These are phyloP conservation scores for Leptoteleia sp. DNA, from an alignment of 1,140 invertebrate species.

Conservation along the genomic window DNA sequence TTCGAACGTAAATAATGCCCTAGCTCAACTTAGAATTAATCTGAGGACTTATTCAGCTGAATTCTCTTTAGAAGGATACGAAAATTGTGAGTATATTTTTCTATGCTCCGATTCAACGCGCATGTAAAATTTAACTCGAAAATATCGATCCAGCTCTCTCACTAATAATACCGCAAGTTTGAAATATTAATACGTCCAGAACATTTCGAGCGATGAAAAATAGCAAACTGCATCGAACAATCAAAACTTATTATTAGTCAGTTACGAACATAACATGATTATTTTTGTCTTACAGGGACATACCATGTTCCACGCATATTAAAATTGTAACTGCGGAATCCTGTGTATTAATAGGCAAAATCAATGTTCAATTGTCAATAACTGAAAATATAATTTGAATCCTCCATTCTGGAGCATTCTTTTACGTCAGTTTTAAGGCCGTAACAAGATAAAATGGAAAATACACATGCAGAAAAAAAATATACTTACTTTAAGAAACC, in stretches of 20 bases:
- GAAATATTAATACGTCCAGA: constrained; percentile 10
- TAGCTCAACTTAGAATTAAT: too few relatives aligned
- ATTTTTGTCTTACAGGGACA: constrained; percentile 1
- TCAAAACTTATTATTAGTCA: constrained; percentile 23
- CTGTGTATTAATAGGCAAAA: constrained; percentile 20
- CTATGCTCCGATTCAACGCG: not conserved
- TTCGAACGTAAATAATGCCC: too few relatives aligned
- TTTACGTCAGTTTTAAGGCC: too few relatives aligned
- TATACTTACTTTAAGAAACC: too few relatives aligned
- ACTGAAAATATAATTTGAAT: not conserved
- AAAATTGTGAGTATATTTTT: constrained; percentile 2
- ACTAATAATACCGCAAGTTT: constrained; percentile 16
- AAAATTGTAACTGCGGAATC: constrained; percentile 2
- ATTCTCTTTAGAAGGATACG: too few relatives aligned
- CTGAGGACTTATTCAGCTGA: too few relatives aligned
- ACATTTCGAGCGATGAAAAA: constrained; percentile 3
- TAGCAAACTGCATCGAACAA: constrained; percentile 7
- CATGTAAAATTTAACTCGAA: constrained; percentile 21
- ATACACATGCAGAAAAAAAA: too few relatives aligned
- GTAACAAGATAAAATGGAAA: too few relatives aligned
- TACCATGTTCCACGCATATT: not conserved
- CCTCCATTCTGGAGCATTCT: too few relatives aligned
- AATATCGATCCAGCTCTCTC: constrained; percentile 14
- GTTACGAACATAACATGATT: constrained; percentile 13
- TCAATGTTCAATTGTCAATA: constrained; percentile 9